Percentiles rank a stretch among this genome's conserved stretches.
Conservation (phyloP, 1,140 invertebrate genomes). For the Penaeus chinensis region DNA sequence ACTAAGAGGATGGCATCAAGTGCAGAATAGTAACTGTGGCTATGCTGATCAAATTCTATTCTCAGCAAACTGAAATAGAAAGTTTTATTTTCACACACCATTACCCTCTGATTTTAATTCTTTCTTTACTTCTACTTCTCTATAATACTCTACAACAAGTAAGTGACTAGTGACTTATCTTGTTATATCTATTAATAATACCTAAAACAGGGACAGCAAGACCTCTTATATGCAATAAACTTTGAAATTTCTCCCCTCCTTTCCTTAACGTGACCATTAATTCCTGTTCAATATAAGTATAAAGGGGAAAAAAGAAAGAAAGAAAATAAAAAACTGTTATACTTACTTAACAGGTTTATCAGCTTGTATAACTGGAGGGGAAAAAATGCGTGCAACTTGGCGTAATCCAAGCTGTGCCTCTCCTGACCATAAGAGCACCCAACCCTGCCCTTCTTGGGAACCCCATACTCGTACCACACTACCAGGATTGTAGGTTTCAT, state of each 20-base stretch:
- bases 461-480: conserved; percentile 69
- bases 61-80: conserved; percentile 66
- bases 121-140: too few relatives aligned
- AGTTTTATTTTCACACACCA: neutral
- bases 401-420: conserved; percentile 61
- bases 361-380: conserved; percentile 40
- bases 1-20: conserved; percentile 68
- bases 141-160: too few relatives aligned
- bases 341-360: conserved; percentile 38
- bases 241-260: too few relatives aligned
- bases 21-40: conserved; percentile 69
- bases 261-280: too few relatives aligned
- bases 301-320: neutral
- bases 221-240: too few relatives aligned
- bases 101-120: neutral
- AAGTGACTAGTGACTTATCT: too few relatives aligned
- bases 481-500: conserved; percentile 71
- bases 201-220: too few relatives aligned
- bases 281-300: too few relatives aligned
- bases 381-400: conserved; percentile 36
- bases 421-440: conserved; percentile 68
- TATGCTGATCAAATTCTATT: conserved; percentile 68
- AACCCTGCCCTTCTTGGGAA: conserved; percentile 64
- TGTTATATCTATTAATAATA: neutral
- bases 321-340: neutral